Evolutionary conservation across 2,797 vertebrate genomes (phyloP), one percentile per base, ranked within the genome.

Genomic region (Nasua narica): DNA sequence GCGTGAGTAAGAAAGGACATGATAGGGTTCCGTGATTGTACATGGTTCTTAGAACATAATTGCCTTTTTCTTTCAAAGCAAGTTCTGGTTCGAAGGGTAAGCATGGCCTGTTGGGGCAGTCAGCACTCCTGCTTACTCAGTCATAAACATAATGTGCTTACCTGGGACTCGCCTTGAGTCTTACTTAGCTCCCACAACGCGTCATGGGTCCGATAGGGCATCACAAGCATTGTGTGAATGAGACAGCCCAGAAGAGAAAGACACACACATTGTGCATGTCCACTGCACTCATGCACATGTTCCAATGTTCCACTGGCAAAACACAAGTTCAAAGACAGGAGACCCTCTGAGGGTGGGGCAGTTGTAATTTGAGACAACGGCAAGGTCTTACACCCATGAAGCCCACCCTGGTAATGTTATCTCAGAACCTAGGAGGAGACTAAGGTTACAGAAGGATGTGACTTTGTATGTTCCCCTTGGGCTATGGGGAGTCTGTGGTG

Each of bases 261-360:
- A 5, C 11, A 1, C 8, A 12, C 7, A 0, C 5, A 3, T 4
- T 1, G 15, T 46, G 18, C 10, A 0, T 32, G 9, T 27, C 6
- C 35, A 43, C 48, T 46, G 14, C 12, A 19, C 48, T 18, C 13
- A 0, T 10, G 1, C 5, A 0, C 21, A 0, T 18, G 50, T n/a
- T 67, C 43, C 8, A 0, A 2, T 3, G 14, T 46, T 78, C 52
- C 46, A 46, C 52, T 77, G 35, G 35, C 35, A 82, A 81, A 72
- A 82, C 19, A n/a, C 12, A 48, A 43, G 52, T 76, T 87, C 82
- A 86, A 43, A 93, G 37, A 12, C 14, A 46, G 7, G 43, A 6
- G 23, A 5, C n/a, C 8, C 32, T 83, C 70, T n/a, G 16, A 54
- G 5, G 1, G 0, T 13, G 15, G n/a, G 4, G 0, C 21, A 10